A percentile compares a stretch with the other conserved stretches of the same genome.
Conservation (phyloP, 1,140 invertebrate genomes). For the Bombus superbus region DNA sequence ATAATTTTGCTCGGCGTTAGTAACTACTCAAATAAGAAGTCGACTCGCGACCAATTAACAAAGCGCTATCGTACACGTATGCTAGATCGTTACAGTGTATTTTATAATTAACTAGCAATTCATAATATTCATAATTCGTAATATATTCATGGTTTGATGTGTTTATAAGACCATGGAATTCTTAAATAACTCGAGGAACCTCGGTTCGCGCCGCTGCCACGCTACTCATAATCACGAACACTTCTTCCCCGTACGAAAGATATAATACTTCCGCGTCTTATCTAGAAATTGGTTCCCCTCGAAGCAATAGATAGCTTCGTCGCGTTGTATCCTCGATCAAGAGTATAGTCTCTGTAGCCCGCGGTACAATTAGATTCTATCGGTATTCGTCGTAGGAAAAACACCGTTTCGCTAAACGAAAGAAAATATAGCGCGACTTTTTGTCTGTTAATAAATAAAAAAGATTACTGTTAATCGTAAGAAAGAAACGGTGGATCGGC, state of each 20-base stretch:
- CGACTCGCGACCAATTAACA: not conserved
- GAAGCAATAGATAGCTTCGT: slow-evolving; percentile 14
- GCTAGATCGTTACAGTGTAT: not conserved
- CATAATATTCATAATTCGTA: too few relatives aligned
- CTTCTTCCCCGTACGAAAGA: not conserved
- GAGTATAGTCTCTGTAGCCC: not conserved
- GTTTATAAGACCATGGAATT: not conserved
- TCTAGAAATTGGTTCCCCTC: slow-evolving; percentile 10
- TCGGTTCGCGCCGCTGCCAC: slow-evolving; percentile 1
- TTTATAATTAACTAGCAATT: too few relatives aligned
- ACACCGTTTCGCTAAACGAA: not conserved
- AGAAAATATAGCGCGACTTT: not conserved
- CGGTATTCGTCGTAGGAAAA: not conserved
- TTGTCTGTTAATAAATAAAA: not conserved
- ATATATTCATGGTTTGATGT: not conserved
- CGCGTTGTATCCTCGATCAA: slow-evolving; percentile 11
- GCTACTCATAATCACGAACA: slow-evolving; percentile 7
- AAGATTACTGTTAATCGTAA: slow-evolving; percentile 36
- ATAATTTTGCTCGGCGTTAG: not conserved
- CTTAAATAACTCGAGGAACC: not conserved
- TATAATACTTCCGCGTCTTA: not conserved
- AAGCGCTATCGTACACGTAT: not conserved
- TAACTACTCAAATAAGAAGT: not conserved
- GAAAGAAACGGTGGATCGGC: not conserved
- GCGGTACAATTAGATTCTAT: slow-evolving; percentile 21